A percentile compares a stretch with the other conserved stretches of the same genome.
These are phyloP conservation scores for Leptinotarsa tumamoca DNA, from an alignment of 2,888 invertebrate genomes.

Conservation along the genomic window DNA sequence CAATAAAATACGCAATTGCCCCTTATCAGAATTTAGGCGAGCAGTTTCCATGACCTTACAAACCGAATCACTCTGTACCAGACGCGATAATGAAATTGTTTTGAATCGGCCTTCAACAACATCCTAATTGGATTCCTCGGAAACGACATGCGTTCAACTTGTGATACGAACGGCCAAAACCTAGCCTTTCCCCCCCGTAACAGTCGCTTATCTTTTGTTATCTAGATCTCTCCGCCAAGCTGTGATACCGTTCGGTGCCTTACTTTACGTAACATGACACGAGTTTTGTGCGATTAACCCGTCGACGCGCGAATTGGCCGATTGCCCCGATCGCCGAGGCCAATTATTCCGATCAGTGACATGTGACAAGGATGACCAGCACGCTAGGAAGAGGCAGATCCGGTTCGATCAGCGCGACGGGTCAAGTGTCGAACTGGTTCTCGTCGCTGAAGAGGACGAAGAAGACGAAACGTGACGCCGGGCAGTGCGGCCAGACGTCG, in stretches of 20 bases:
- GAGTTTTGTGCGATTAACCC: not conserved
- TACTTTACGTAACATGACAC: constrained; percentile 8
- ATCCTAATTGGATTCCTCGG: not conserved
- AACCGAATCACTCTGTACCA: not conserved
- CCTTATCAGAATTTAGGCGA: not conserved
- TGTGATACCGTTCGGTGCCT: constrained; percentile 3
- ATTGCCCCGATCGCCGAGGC: not conserved
- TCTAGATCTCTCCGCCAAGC: constrained; percentile 14
- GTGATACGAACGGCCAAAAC: constrained; percentile 32
- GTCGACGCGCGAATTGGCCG: not conserved
- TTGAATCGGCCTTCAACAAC: not conserved
- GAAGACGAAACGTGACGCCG: constrained; percentile 57
- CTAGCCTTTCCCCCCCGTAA: constrained; percentile 17
- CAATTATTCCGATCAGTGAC: not conserved
- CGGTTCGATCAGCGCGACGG: constrained; percentile 72
- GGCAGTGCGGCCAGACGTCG: constrained; percentile 54
- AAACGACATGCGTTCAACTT: constrained; percentile 15
- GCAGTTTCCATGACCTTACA: constrained; percentile 3
- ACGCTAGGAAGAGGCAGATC: constrained; percentile 70
- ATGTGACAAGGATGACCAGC: constrained; percentile 41
- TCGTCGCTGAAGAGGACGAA: constrained; percentile 78
- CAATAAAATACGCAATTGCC: not conserved
- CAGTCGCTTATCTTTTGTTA: constrained; percentile 32
- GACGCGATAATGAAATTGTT: constrained; percentile 15
- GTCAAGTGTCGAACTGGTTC: constrained; percentile 79